Evolutionary conservation across 2,888 invertebrate genomes (phyloP), one percentile per base, ranked within the genome.

Genomic region (Cantharis flavilabris): DNA sequence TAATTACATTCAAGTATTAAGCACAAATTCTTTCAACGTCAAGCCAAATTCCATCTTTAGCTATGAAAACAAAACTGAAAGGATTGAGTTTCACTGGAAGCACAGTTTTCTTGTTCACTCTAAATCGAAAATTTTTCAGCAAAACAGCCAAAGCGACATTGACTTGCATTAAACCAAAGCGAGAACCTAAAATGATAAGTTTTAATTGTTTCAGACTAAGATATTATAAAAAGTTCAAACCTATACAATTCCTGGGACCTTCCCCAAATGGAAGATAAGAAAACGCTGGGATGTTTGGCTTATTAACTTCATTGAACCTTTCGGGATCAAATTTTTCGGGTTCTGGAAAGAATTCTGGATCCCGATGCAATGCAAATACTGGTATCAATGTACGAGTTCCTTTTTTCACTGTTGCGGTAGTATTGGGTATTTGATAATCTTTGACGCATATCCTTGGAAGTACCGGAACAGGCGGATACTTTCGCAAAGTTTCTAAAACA

Each of bases 251-350:
- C n/a, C 49, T 49, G 49, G 49, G 49, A 9, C 49, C 49, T 2
- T 49, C 49, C 2, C 49, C 49, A n/a, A 49, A 49, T 2, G 49
- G 49, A 49, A 49, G n/a, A 2, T 49, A 49, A 0, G 49, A 5
- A 49, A n/a, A 49, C 2, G 49, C 3, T n/a, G 49, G n/a, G n/a
- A 49, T 49, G n/a, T 49, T 49, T 49, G 49, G 49, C n/a, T 49
- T 49, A 9, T 49, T 49, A 49, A 49, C 49, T 49, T 49, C 49
- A n/a, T 49, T 49, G 49, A 92, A 93, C 79, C 93, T 88, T 20
- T 92, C 91, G 0, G 93, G 93, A 71, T 90, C 89, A 79, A 93
- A 93, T 30, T 88, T 88, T 1, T 91, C 89, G 0, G 94, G 93
- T 10, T 93, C 49, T 9, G 49, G 49, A 7, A 49, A 49, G n/a